Base-by-base conservation (phyloP, 2,113 vertebrate genomes). In the Daboia siamensis region DNA sequence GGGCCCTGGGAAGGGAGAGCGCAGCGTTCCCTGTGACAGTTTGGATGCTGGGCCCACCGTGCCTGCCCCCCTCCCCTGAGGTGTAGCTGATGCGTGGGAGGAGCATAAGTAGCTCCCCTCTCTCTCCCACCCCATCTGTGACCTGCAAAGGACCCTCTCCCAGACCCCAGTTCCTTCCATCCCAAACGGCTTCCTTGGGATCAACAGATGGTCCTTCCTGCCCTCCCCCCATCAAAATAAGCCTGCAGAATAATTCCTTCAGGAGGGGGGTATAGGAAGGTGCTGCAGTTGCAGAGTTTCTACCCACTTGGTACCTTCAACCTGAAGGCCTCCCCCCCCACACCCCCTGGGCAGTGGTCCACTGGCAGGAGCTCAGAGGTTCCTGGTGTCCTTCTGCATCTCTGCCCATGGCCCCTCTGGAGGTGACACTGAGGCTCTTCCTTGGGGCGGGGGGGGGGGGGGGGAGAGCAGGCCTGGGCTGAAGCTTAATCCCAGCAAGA, bases 381-480 rank as follows among this genome's bases (percentile, higher is more conserved):
- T 15, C 29, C 26, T 33, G 13, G 64, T 13, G 0, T 6, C 64
- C 17, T 20, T 56, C 55, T 20, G 15, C 55, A 56, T 56, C 15
- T 20, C 15, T 5, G 4, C 55, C 54, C 74, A 3, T 44, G 74
- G 69, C 6, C 69, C n/a, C 17, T 33, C 15, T 2, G 69, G 69
- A 74, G n/a, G 17, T 74, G 69, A n/a, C 33, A 2, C 1, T 74
- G 69, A 20, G n/a, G 5, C 12, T 74, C 15, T 20, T 80, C 69
- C n/a, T 20, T 2, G 69, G n/a, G 64, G 5, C 64, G 6, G 69
- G n/a, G 15, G 0, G 15, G n/a, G 69, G n/a, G 15, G 69, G 0
- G n/a, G n/a, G 69, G n/a, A 6, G 69, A 39, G 5, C 29, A n/a
- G 29, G 29, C 26, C 61, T 29, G 10, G 61, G 29, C 29, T 15